Conservation (phyloP, 2,888 invertebrate species). For the Oegoconia quadripuncta region DNA sequence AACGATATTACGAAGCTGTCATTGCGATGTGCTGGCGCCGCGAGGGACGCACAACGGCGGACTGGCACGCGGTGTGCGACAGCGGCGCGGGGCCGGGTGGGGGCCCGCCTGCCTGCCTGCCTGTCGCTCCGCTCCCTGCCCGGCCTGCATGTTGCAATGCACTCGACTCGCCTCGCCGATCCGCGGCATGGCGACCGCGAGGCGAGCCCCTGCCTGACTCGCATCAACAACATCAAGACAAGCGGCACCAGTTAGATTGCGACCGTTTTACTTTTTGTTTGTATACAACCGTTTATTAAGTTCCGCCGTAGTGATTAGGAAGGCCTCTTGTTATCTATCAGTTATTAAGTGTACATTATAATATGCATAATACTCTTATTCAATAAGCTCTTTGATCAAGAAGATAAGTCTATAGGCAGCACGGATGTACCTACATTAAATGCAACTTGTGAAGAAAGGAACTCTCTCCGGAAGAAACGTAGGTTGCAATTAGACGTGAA, state of each 20-base stretch:
- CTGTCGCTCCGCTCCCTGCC: constrained; percentile 28
- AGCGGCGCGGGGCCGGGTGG: constrained; percentile 57
- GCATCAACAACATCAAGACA: constrained; percentile 24
- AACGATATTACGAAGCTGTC: constrained; percentile 38
- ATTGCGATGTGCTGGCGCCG: constrained; percentile 62
- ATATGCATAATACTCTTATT: too few species aligned
- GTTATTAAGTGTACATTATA: too few species aligned
- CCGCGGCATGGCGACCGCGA: constrained; percentile 15
- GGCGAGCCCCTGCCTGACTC: constrained; percentile 9
- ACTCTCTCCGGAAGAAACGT: too few species aligned
- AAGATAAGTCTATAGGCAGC: too few species aligned
- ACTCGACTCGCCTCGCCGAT: constrained; percentile 51
- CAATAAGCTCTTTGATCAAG: too few species aligned
- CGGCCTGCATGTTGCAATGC: constrained; percentile 70
- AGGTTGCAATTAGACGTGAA: too few species aligned
- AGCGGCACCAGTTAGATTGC: constrained; percentile 41
- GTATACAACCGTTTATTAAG: neutral
- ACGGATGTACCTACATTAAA: too few species aligned
- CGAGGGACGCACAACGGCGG: constrained; percentile 71
- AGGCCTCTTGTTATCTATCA: too few species aligned
- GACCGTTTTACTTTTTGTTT: neutral
- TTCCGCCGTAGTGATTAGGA: neutral
- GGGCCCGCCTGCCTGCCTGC: constrained; percentile 58
- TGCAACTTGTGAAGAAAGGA: too few species aligned
- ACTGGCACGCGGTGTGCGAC: constrained; percentile 56